These are phyloP conservation scores for Xylophagus ater DNA, from an alignment of 2,888 invertebrate species.

Conservation along the genomic window DNA sequence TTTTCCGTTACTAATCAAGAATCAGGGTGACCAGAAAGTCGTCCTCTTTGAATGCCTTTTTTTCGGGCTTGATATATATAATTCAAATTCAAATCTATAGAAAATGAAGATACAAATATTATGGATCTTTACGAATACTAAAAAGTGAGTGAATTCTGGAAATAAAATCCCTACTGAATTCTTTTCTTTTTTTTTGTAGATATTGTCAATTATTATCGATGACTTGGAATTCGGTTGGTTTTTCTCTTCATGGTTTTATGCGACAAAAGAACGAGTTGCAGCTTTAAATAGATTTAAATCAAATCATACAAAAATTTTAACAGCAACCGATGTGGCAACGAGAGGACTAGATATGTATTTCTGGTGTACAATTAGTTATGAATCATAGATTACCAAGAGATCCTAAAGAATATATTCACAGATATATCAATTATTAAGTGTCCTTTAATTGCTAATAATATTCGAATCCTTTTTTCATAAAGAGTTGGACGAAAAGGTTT, in stretches of 20 bases:
- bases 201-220: constrained; percentile 84
- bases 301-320: constrained; percentile 72
- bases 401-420: constrained; percentile 90
- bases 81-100: too few species aligned
- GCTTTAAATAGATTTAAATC: constrained; percentile 85
- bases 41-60: too few species aligned
- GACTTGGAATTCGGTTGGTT: constrained; percentile 76
- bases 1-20: too few species aligned
- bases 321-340: constrained; percentile 95
- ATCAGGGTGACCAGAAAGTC: too few species aligned
- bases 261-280: constrained; percentile 73
- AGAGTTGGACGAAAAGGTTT: constrained; percentile 77
- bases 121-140: constrained; percentile 94
- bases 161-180: not conserved
- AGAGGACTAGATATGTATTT: constrained; percentile 94
- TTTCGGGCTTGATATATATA: too few species aligned
- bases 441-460: constrained; percentile 3
- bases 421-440: constrained; percentile 28
- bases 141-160: constrained; percentile 65
- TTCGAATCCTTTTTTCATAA: constrained; percentile 44
- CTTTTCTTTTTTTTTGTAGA: constrained; percentile 42
- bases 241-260: constrained; percentile 87
- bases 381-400: constrained; percentile 88
- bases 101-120: constrained; percentile 66
- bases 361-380: constrained; percentile 85